Conservation (phyloP, 92 coral and sea anemone species). For the Parazoanthus swiftii region DNA sequence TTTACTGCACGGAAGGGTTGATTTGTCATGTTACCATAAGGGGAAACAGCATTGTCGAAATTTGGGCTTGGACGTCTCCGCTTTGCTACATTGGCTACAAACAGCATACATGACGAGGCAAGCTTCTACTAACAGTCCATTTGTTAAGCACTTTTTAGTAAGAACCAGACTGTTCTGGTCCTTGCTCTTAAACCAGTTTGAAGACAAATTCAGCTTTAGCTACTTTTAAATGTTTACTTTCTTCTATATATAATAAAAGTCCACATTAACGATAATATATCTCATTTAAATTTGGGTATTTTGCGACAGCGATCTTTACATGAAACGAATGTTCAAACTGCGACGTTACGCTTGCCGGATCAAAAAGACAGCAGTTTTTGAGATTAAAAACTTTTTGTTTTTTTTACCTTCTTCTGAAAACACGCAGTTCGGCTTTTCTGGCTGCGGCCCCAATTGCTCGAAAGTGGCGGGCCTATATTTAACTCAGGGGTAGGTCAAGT, state of each 20-base stretch:
- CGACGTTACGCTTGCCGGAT: not conserved
- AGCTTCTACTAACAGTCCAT: not conserved
- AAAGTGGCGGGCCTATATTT: not conserved
- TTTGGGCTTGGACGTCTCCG: not conserved
- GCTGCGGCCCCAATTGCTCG: not conserved
- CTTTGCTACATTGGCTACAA: conserved; percentile 1
- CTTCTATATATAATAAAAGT: not conserved
- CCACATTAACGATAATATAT: not conserved
- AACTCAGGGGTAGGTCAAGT: not conserved
- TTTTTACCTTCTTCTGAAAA: not conserved
- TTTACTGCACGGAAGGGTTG: no score
- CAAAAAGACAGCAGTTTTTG: not conserved
- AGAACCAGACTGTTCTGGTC: not conserved
- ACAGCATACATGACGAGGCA: not conserved
- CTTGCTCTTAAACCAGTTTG: not conserved
- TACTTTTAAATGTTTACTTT: not conserved
- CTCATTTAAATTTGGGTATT: not conserved
- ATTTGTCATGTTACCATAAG: no score
- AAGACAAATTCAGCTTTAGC: not conserved
- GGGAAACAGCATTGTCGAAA: not conserved
- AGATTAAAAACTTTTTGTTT: not conserved
- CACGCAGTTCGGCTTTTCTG: not conserved
- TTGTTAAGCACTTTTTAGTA: not conserved
- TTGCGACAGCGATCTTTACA: not conserved
- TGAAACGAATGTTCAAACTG: not conserved